Conservation (phyloP, 2,888 invertebrate genomes). For the Calameuta pallipes region DNA sequence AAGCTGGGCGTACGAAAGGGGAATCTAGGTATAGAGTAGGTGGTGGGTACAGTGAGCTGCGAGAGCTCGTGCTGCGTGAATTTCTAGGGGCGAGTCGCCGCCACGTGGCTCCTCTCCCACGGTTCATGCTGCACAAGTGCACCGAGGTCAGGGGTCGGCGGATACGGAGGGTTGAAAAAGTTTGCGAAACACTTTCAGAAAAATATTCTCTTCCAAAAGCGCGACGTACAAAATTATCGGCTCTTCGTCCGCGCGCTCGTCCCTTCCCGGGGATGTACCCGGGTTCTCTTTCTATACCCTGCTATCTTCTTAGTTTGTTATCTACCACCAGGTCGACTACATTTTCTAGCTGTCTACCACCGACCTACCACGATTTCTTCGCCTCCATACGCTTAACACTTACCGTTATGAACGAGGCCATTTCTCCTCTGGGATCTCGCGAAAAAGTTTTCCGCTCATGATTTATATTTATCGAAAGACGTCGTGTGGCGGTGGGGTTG, state of each 20-base stretch:
- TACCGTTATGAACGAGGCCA: neutral
- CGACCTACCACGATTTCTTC: neutral
- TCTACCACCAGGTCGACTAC: neutral
- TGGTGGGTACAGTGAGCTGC: slow-evolving; percentile 15
- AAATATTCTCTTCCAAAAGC: neutral
- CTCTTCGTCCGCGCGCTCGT: neutral
- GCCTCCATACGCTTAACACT: neutral
- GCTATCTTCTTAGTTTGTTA: neutral
- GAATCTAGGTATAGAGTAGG: neutral
- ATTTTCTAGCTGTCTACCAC: neutral
- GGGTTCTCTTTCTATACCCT: neutral
- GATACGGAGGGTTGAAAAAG: slow-evolving; percentile 12
- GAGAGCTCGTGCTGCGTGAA: slow-evolving; percentile 36
- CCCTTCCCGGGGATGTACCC: neutral
- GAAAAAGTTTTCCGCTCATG: neutral
- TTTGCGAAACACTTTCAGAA: slow-evolving; percentile 21
- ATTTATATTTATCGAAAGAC: neutral
- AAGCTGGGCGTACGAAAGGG: neutral
- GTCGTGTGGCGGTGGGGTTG: neutral
- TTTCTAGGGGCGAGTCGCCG: slow-evolving; percentile 35
- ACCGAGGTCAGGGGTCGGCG: slow-evolving; percentile 47
- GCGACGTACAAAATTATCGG: neutral
- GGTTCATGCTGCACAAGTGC: slow-evolving; percentile 53
- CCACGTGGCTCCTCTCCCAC: slow-evolving; percentile 58
- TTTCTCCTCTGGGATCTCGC: neutral